phyloP scores from a whole-genome alignment of 2,113 vertebrate species.

The Lynx canadensis region DNA sequence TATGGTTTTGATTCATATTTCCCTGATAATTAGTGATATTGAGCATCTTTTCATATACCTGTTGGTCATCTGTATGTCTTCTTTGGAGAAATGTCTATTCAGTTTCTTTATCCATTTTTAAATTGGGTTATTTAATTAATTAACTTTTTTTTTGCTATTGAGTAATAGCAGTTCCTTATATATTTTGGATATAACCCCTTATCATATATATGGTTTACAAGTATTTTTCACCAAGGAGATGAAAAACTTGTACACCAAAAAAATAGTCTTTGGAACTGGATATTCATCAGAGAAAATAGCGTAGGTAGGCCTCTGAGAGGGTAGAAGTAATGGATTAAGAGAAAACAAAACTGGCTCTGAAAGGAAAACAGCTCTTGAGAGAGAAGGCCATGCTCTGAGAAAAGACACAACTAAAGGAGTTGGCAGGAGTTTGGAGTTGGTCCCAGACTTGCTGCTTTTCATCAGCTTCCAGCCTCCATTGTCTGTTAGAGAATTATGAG shows the following conservation, averaged over 20 bases:
- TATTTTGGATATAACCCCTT: neutral
- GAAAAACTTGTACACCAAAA: neutral
- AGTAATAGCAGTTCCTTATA: neutral
- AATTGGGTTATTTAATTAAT: neutral
- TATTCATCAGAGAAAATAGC: neutral
- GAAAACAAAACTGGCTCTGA: neutral
- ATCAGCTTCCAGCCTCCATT: neutral
- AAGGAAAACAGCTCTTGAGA: neutral
- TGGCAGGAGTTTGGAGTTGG: neutral
- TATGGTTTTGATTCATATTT: neutral
- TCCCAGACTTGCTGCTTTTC: neutral
- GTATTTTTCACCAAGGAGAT: neutral
- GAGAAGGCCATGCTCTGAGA: neutral
- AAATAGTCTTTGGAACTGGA: neutral
- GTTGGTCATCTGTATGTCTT: neutral
- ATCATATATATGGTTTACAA: neutral
- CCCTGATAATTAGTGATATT: neutral
- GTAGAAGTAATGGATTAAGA: neutral
- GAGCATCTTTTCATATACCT: neutral
- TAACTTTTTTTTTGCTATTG: neutral
- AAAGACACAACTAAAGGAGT: neutral
- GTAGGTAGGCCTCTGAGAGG: neutral
- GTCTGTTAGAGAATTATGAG: neutral
- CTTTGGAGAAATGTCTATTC: neutral
- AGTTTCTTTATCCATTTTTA: neutral